Evolutionary conservation across 2,113 vertebrate genomes (phyloP).

Genomic region (Clarias macrocephalus): DNA sequence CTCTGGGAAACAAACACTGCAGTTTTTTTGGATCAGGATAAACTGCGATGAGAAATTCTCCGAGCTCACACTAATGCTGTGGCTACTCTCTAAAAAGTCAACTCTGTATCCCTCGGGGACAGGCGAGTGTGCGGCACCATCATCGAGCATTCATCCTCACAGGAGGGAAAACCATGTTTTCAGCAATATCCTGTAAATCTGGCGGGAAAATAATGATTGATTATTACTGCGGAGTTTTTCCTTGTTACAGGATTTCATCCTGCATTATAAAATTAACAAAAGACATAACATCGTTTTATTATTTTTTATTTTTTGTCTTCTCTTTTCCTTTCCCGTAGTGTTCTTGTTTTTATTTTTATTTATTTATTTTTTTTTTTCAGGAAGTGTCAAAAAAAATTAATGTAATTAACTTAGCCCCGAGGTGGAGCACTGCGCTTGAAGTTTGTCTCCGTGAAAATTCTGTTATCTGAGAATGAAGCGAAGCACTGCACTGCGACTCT

Average conservation of each 20-base stretch:
- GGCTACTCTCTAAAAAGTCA: constrained; percentile 59
- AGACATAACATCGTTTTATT: constrained; percentile 28
- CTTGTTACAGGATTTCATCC: constrained; percentile 51
- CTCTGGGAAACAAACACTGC: not conserved
- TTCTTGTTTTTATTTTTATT: constrained; percentile 34
- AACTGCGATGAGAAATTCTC: constrained; percentile 42
- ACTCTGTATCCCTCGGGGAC: constrained; percentile 68
- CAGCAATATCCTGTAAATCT: constrained; percentile 66
- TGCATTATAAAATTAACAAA: constrained; percentile 19
- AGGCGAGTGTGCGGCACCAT: constrained; percentile 71
- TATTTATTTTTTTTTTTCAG: constrained; percentile 64
- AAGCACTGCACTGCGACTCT: constrained; percentile 52
- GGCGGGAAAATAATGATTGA: constrained; percentile 78
- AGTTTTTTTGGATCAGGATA: constrained; percentile 56
- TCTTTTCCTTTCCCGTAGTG: constrained; percentile 37
- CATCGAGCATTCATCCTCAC: constrained; percentile 72
- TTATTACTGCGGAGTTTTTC: constrained; percentile 72
- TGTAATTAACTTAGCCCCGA: constrained; percentile 74
- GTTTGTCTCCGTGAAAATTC: constrained; percentile 76
- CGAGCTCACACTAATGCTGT: constrained; percentile 57
- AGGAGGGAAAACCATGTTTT: constrained; percentile 71
- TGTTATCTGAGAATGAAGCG: constrained; percentile 76
- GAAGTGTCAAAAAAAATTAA: constrained; percentile 74
- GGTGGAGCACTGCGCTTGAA: constrained; percentile 69
- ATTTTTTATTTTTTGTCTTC: constrained; percentile 41